Percentiles rank a stretch among this genome's conserved stretches.
Evolutionary conservation across 1,140 invertebrate species (phyloP).

Genomic region (Phortica variegata): DNA sequence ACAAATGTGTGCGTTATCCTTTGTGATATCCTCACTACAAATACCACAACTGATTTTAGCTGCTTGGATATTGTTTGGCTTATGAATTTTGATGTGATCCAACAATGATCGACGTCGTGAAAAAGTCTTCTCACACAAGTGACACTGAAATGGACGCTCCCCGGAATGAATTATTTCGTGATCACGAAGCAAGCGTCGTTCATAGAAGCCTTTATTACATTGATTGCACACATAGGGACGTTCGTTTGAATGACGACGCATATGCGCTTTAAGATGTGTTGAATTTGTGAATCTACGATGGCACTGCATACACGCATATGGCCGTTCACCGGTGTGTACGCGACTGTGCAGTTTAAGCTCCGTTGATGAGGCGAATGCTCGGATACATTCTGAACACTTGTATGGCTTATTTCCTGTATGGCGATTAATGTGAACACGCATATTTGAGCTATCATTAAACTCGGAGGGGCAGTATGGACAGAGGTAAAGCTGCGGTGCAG

Average conservation of each 20-base stretch:
- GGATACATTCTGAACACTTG: conserved; percentile 4
- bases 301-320: conserved; percentile 48
- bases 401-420: neutral
- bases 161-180: conserved; percentile 52
- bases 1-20: no score
- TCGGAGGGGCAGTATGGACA: no score
- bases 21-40: no score
- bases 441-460: neutral
- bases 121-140: conserved; percentile 39
- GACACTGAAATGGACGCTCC: conserved; percentile 53
- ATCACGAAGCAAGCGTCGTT: conserved; percentile 6
- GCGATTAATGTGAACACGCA: conserved; percentile 3
- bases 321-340: conserved; percentile 1
- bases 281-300: conserved; percentile 26
- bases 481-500: no score
- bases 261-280: neutral
- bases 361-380: conserved; percentile 1
- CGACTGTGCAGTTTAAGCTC: neutral
- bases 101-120: neutral
- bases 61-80: neutral
- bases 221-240: neutral
- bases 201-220: conserved; percentile 1
- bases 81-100: neutral
- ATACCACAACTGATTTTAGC: conserved; percentile 1
- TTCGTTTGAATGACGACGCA: neutral